These are phyloP conservation scores for Tetramorium alpestre DNA, from an alignment of 1,140 invertebrate genomes.

Conservation along the genomic window DNA sequence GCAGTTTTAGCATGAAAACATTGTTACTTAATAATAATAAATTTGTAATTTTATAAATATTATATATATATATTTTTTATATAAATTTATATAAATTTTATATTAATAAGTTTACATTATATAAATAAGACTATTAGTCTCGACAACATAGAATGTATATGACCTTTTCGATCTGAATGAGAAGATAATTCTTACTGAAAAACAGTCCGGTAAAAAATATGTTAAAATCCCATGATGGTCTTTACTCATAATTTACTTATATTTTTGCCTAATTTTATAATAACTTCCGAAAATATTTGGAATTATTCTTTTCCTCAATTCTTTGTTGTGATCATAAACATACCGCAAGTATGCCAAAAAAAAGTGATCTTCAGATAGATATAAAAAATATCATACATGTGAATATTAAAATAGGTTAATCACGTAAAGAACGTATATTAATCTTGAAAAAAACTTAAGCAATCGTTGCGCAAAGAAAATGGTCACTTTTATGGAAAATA, in stretches of 20 bases:
- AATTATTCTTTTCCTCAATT: neutral
- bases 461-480: neutral
- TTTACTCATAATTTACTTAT: neutral
- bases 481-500: slow-evolving; percentile 6
- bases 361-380: neutral
- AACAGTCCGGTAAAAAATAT: neutral
- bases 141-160: neutral
- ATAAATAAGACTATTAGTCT: neutral
- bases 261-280: neutral
- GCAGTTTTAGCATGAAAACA: neutral
- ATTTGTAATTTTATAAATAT: neutral
- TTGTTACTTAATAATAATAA: neutral
- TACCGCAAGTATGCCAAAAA: neutral
- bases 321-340: neutral
- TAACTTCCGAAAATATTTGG: neutral
- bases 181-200: neutral
- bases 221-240: neutral
- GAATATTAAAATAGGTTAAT: neutral
- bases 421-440: neutral
- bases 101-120: no score
- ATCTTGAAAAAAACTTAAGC: neutral
- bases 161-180: neutral
- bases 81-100: no score
- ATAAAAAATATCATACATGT: neutral
- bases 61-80: neutral